Evolutionary conservation across 2,113 vertebrate genomes (phyloP).

Genomic region (Carassius carassius): DNA sequence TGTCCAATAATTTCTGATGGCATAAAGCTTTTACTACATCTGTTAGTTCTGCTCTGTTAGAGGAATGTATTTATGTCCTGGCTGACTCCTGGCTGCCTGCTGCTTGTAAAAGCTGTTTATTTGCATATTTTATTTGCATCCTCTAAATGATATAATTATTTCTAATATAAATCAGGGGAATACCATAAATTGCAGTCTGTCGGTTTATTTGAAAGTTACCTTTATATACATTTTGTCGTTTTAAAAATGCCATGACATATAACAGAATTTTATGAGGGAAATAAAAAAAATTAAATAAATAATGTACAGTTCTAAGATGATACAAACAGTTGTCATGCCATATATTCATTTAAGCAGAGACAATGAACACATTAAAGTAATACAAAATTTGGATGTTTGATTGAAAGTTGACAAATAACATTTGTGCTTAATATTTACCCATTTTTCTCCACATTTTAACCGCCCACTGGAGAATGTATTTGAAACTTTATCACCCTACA

Average conservation of each 20-base stretch:
- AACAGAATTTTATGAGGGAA: conserved; percentile 22
- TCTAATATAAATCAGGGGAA: conserved; percentile 33
- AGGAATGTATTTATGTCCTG: conserved; percentile 64
- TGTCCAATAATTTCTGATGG: background rate
- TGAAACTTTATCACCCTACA: background rate
- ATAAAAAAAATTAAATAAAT: background rate
- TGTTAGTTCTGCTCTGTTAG: conserved; percentile 63
- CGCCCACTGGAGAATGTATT: background rate
- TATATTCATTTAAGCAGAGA: background rate
- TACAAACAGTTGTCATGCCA: background rate
- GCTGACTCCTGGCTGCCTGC: conserved; percentile 53
- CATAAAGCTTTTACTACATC: conserved; percentile 10
- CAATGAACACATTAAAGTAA: background rate
- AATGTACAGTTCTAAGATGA: background rate
- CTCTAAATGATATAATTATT: conserved; percentile 42
- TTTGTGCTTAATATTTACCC: background rate
- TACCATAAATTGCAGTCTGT: conserved; percentile 7
- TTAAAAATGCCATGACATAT: background rate
- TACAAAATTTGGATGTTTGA: too few species aligned
- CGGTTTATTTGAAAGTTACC: conserved; percentile 17
- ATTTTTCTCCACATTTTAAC: background rate
- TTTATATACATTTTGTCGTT: background rate
- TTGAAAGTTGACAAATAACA: too few species aligned
- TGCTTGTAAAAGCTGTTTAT: conserved; percentile 71
- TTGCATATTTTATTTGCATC: conserved; percentile 50